These are phyloP conservation scores for Acleris sparsana DNA, from an alignment of 2,888 invertebrate genomes.

Conservation along the genomic window DNA sequence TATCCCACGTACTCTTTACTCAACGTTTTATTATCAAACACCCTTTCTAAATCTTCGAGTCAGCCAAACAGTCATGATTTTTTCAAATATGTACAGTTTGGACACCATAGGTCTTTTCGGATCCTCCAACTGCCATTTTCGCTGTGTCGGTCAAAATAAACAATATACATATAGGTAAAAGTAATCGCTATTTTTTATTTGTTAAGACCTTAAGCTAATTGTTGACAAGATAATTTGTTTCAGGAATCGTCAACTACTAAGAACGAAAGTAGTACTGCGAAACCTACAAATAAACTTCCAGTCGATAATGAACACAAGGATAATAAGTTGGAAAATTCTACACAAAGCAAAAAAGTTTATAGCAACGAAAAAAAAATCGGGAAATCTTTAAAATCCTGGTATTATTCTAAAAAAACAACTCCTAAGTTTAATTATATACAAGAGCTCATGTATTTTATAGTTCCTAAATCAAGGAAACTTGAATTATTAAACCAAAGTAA, in stretches of 20 bases:
- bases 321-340: not conserved
- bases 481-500: not conserved
- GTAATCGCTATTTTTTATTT: too few species aligned
- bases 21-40: too few species aligned
- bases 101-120: too few species aligned
- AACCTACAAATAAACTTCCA: not conserved
- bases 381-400: too few species aligned
- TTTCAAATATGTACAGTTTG: too few species aligned
- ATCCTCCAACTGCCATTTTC: too few species aligned
- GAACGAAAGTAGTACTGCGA: not conserved
- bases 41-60: too few species aligned
- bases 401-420: not conserved
- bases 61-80: too few species aligned
- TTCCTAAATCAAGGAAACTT: not conserved
- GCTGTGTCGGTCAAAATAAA: too few species aligned
- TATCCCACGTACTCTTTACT: too few species aligned
- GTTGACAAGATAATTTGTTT: not conserved
- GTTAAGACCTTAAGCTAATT: too few species aligned
- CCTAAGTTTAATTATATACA: not conserved
- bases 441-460: not conserved
- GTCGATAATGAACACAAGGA: not conserved
- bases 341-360: not conserved
- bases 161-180: too few species aligned
- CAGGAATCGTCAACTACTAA: not conserved
- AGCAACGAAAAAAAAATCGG: not conserved